Conservation (phyloP, 2,113 vertebrate species). For the Aptenodytes patagonicus region DNA sequence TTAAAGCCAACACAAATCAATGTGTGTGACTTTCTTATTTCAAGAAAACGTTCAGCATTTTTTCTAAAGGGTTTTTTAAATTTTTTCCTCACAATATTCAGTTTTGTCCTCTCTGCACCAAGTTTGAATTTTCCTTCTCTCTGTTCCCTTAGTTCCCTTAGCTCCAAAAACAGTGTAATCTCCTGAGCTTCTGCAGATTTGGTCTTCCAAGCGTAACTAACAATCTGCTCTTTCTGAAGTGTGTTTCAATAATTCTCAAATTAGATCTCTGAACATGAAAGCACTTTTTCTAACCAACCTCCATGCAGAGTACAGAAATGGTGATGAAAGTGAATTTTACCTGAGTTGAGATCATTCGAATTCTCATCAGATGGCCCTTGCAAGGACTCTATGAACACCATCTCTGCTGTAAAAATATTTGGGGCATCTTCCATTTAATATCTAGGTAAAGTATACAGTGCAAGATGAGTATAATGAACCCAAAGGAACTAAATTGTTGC, state of each 20-base stretch:
- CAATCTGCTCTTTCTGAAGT: conserved; percentile 14
- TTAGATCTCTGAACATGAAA: conserved; percentile 14
- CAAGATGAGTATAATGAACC: background rate
- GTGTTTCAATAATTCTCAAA: conserved; percentile 1
- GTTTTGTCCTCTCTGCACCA: background rate
- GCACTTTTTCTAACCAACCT: background rate
- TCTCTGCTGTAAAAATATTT: background rate
- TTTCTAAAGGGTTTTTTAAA: background rate
- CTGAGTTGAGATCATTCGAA: background rate
- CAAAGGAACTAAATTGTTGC: background rate
- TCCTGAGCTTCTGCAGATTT: conserved; percentile 9
- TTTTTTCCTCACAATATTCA: background rate
- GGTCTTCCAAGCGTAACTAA: conserved; percentile 11
- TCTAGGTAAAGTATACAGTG: background rate
- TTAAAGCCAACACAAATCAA: background rate
- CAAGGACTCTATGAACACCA: background rate
- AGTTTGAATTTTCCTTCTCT: background rate
- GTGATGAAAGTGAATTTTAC: background rate
- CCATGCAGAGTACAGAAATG: background rate
- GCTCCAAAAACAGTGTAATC: background rate
- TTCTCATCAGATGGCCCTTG: background rate
- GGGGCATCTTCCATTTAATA: background rate
- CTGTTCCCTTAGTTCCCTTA: background rate
- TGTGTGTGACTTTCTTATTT: background rate
- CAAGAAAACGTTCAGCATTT: background rate